These are phyloP conservation scores for Hippoglossus stenolepis DNA, from an alignment of 2,113 vertebrate species.

Conservation along the genomic window DNA sequence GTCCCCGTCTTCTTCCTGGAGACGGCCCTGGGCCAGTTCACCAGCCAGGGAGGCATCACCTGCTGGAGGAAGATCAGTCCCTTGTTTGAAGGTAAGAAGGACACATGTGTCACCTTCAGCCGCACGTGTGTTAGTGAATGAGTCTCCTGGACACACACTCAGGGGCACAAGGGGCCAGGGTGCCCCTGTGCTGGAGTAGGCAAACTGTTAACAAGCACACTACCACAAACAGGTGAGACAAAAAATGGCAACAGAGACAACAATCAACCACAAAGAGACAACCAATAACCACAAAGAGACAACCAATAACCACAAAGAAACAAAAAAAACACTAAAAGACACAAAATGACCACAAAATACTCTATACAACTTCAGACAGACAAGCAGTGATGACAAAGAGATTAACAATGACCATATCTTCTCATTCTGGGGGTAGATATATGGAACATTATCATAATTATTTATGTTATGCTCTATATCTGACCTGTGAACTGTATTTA, in stretches of 20 bases:
- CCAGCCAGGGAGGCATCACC: conserved; percentile 90
- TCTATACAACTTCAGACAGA: too few species aligned
- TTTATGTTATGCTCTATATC: background rate
- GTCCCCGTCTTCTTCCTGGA: conserved; percentile 93
- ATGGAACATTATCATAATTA: background rate
- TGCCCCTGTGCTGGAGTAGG: background rate
- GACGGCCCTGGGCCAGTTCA: conserved; percentile 92
- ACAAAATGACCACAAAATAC: background rate
- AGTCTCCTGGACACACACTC: background rate
- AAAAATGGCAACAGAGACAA: background rate
- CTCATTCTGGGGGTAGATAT: too few species aligned
- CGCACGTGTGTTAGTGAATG: background rate
- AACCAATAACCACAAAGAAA: too few species aligned
- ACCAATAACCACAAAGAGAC: too few species aligned
- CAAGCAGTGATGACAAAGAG: too few species aligned
- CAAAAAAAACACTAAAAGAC: background rate
- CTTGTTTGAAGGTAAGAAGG: conserved; percentile 89
- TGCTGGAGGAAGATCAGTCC: conserved; percentile 94
- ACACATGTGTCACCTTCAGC: background rate
- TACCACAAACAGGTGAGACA: background rate
- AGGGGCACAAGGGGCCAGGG: background rate
- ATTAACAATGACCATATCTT: too few species aligned
- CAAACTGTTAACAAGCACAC: background rate
- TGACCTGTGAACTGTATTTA: background rate
- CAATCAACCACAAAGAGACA: too few species aligned